These are phyloP conservation scores for Nemopilema nomurai DNA, from an alignment of 30 jellyfish, hydroid and myxozoan genomes.

Conservation along the genomic window DNA sequence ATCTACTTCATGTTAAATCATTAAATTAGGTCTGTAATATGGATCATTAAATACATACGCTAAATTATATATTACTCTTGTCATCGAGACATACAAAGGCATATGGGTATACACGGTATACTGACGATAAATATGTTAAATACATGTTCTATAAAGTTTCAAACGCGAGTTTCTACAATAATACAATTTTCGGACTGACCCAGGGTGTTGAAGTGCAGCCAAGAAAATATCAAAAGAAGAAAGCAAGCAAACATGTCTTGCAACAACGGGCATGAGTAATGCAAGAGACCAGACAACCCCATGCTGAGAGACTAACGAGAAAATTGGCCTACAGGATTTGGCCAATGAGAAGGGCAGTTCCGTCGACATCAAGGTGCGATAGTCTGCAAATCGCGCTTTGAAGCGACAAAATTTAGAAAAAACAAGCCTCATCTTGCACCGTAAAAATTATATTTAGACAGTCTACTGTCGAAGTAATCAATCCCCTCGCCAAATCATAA, in stretches of 20 bases:
- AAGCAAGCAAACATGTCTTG: too few species aligned
- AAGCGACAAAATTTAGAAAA: background rate
- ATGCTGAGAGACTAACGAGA: constrained; percentile 11
- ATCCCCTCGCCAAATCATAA: too few species aligned
- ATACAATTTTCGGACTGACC: background rate
- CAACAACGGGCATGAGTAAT: background rate
- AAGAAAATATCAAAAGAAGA: too few species aligned
- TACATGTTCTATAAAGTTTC: constrained; percentile 2
- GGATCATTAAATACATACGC: constrained; percentile 21
- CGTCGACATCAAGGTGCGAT: background rate
- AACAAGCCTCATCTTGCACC: background rate
- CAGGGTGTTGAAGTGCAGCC: background rate
- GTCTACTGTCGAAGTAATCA: too few species aligned
- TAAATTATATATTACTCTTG: constrained; percentile 37
- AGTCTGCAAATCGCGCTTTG: background rate
- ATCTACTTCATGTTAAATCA: background rate
- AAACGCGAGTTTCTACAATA: background rate
- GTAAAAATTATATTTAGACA: too few species aligned
- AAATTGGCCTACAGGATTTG: constrained; percentile 8
- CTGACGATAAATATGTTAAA: constrained; percentile 42
- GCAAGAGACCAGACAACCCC: background rate
- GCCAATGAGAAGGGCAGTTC: background rate
- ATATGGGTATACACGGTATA: constrained; percentile 44
- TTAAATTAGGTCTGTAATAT: background rate
- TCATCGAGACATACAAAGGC: constrained; percentile 45